Evolutionary conservation across 2,888 invertebrate species (phyloP), one percentile per base, ranked within the genome.

Genomic region (Celastrina argiolus): DNA sequence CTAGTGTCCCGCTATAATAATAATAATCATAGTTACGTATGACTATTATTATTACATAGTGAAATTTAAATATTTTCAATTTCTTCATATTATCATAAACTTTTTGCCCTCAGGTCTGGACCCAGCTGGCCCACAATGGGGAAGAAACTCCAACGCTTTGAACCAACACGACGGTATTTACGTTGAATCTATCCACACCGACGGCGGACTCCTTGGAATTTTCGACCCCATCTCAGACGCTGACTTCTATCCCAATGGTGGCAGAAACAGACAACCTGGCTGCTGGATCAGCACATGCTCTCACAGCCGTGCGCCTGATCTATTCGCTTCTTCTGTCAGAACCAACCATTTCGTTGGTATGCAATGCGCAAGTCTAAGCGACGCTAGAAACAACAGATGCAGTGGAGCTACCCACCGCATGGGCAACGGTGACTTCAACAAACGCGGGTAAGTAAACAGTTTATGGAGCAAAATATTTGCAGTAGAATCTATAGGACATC

Each of bases 71-170:
- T 34, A 34, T n/a, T n/a, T n/a, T 56, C 36, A 65, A 56, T 8
- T 65, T 16, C 56, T 31, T 31, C 5, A 6, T 1, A 5, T 56
- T 28, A 56, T n/a, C 3, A 56, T 26, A 56, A 16, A 31, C 18
- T 42, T 1, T 65, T 31, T 51, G 10, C 45, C 45, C 39, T 10
- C 26, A 83, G 82, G 80, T 26, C 64, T 82, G 28, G 84, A 84
- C 68, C 82, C 84, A 0, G 82, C 84, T 28, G 79, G 80, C 16
- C 84, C 83, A 22, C 66, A 71, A 2, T 83, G 79, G 78, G 71
- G 73, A 7, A 67, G 70, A 10, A 79, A 75, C 65, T 42, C 70
- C 0, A 74, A 80, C 65, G 76, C 79, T 10, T 69, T 83, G 2
- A 75, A 72, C 31, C 66, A 68, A 2, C 74, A 71, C 36, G 75